A percentile compares a stretch with the other conserved stretches of the same genome.
Conservation (phyloP, 1,140 invertebrate species). For the Drosophila takahashii region DNA sequence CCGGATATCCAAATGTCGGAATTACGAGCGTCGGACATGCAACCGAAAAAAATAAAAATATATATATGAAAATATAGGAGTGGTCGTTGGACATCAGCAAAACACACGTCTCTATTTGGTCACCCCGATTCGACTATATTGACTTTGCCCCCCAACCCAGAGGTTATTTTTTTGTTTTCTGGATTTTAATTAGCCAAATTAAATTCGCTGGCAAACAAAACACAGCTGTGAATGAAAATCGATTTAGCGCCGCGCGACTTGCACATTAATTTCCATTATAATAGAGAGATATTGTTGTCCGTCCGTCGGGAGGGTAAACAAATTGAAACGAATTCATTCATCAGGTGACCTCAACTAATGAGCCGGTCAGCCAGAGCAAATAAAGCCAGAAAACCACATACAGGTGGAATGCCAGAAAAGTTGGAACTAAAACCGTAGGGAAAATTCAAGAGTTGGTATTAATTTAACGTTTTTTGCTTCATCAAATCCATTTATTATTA, state of each 20-base stretch:
- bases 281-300: slow-evolving; percentile 15
- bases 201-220: slow-evolving; percentile 46
- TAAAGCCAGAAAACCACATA: not conserved
- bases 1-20: slow-evolving; percentile 42
- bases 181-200: slow-evolving; percentile 76
- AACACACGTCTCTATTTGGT: slow-evolving; percentile 32
- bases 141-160: slow-evolving; percentile 15
- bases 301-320: slow-evolving; percentile 29
- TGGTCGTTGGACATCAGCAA: not conserved
- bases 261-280: slow-evolving; percentile 49
- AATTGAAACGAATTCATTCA: slow-evolving; percentile 53
- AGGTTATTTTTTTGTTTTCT: slow-evolving; percentile 3
- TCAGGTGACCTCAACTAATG: slow-evolving; percentile 47
- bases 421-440: not conserved
- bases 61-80: slow-evolving; percentile 11
- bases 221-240: slow-evolving; percentile 48
- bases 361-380: slow-evolving; percentile 18
- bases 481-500: too few species aligned
- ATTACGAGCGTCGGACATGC: slow-evolving; percentile 39
- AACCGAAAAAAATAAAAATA: slow-evolving; percentile 17
- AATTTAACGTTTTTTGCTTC: too few species aligned
- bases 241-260: slow-evolving; percentile 34
- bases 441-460: not conserved
- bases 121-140: slow-evolving; percentile 56
- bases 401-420: slow-evolving; percentile 26